Conservation (phyloP, 2,113 vertebrate genomes). For the Rhabdomys dilectus region DNA sequence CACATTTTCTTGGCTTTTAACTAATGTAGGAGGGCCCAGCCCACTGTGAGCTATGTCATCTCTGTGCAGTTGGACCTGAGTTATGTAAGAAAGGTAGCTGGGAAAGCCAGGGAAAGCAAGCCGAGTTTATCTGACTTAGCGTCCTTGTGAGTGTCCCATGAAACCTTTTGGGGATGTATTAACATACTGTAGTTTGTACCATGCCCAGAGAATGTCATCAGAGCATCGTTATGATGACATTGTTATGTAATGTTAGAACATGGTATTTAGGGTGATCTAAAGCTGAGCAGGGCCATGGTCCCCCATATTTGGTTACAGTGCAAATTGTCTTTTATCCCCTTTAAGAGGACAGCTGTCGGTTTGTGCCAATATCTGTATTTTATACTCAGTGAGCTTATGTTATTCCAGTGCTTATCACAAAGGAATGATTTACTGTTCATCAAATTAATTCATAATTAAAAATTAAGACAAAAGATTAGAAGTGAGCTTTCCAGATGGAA, state of each 20-base stretch:
- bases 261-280: not conserved
- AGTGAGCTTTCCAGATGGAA: not conserved
- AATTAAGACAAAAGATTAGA: not conserved
- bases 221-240: not conserved
- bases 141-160: not conserved
- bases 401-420: not conserved
- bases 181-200: not conserved
- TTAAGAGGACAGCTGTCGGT: not conserved
- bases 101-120: not conserved
- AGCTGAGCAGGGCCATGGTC: rapidly evolving
- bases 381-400: not conserved
- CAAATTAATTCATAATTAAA: not conserved
- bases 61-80: not conserved
- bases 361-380: not conserved
- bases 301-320: not conserved
- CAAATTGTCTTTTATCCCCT: not conserved
- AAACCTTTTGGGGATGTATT: not conserved
- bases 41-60: not conserved
- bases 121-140: not conserved
- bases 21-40: not conserved
- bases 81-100: not conserved
- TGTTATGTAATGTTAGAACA: not conserved
- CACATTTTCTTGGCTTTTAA: not conserved
- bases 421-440: not conserved
- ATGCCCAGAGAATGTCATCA: not conserved